Evolutionary conservation across 92 coral and sea anemone species (phyloP).

Genomic region (Epizoanthus ramosus): DNA sequence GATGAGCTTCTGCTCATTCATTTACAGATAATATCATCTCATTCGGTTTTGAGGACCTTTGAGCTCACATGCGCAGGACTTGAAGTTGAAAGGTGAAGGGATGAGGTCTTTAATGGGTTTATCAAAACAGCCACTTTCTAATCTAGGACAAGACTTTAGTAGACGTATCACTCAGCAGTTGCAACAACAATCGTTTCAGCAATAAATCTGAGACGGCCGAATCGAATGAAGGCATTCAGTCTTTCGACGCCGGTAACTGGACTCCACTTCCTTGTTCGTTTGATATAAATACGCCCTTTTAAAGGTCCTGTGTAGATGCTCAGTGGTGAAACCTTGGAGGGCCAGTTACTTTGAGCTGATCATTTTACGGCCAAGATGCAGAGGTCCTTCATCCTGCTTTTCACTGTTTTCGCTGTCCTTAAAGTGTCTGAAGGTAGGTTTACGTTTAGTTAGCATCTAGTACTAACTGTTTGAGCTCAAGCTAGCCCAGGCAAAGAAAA

Average conservation of each 20-base stretch:
- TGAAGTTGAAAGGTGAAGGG: no score
- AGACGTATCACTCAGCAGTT: no score
- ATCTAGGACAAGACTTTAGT: no score
- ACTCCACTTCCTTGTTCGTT: slow-evolving; percentile 3
- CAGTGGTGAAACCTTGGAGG: not conserved
- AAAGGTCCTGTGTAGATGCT: not conserved
- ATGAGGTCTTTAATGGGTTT: no score
- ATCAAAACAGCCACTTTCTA: no score
- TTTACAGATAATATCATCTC: no score
- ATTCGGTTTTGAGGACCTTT: no score
- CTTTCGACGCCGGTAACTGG: not conserved
- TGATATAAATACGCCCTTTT: not conserved
- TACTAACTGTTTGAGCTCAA: not conserved
- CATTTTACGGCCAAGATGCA: not conserved
- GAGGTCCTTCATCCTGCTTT: not conserved
- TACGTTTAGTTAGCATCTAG: no score
- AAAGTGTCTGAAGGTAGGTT: not conserved
- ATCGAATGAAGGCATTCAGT: no score
- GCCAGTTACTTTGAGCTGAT: not conserved
- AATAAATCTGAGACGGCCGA: not conserved
- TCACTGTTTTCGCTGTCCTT: not conserved
- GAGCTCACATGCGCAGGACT: no score
- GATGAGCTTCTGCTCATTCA: no score
- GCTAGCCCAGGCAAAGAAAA: not conserved
- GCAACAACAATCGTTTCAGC: not conserved